A percentile compares a stretch with the other conserved stretches of the same genome.
Conservation (phyloP, 2,888 invertebrate species). For the Lymantria monacha region DNA sequence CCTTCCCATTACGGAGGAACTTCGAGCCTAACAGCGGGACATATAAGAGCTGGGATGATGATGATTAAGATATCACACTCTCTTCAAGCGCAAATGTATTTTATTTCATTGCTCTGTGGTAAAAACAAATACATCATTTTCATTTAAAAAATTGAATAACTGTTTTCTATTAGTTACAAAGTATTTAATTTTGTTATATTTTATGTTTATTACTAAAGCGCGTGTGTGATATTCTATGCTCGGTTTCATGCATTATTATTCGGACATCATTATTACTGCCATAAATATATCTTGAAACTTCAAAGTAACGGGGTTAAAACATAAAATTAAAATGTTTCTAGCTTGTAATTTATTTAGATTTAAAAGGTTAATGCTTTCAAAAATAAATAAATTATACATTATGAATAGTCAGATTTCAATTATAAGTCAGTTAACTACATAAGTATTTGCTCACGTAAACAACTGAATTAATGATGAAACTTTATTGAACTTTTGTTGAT, state of each 20-base stretch:
- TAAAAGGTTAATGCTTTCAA: background rate
- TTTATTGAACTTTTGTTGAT: no score
- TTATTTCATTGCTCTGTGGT: no score
- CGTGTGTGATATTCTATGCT: background rate
- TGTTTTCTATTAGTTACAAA: background rate
- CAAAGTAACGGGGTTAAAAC: conserved; percentile 10
- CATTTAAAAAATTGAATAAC: background rate
- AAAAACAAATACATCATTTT: background rate
- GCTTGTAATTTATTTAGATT: background rate
- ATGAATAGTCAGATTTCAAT: background rate
- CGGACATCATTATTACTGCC: background rate
- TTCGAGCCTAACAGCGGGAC: no score
- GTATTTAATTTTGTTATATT: background rate
- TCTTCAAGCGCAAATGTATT: no score
- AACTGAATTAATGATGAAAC: no score
- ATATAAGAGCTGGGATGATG: no score
- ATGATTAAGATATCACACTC: no score
- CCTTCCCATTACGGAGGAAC: no score
- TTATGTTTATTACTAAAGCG: background rate
- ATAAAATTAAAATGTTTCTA: conserved; percentile 1
- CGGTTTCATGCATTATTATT: background rate
- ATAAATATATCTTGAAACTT: conserved; percentile 5
- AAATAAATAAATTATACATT: background rate
- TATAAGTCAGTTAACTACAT: no score
- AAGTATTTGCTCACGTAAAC: no score